Evolutionary conservation across 1,140 invertebrate species (phyloP), one percentile per base, ranked within the genome.

Genomic region (Araneus ventricosus): DNA sequence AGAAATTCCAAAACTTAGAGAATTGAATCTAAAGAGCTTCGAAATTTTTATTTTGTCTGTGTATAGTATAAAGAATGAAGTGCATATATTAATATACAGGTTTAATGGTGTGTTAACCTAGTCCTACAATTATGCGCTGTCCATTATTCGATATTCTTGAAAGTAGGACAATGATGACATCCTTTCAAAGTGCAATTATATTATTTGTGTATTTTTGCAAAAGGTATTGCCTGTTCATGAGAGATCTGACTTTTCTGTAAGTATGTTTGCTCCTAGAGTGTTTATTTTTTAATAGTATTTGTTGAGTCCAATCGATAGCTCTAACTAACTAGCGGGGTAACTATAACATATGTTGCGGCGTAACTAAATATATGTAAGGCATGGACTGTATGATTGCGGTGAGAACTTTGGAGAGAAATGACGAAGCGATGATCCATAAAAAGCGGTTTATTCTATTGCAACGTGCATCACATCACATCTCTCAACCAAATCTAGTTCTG

Each of bases 171-270:
- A 63, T 52, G 34, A 75, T 75, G 70, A 30, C 70, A 75, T 75
- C 34, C 30, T 75, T 75, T 34, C 20, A 75, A 75, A 75, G 70
- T 75, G 70, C 70, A 75, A 75, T 75, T 75, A 37, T 75, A 75
- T 75, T 75, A 14, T 34, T 34, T 75, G 27, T 67, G 63, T 61
- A 67, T n/a, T 67, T 67, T 67, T 27, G 27, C 63, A 67, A n/a
- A 67, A 27, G n/a, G 10, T 67, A 30, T 67, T 75, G 5, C 30
- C 17, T 1, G 14, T 75, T 30, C 17, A 37, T 34, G 27, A 30
- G 22, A 75, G 70, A 75, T 75, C 70, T 75, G 70, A 75, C 22
- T 75, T 20, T 37, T 30, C n/a, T 27, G 27, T 6, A 67, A 75
- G 34, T 37, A 17, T 37, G 30, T 75, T 75, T 20, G 17, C 30